These are phyloP conservation scores for Danio choprae DNA, from an alignment of 2,797 vertebrate genomes.

Conservation along the genomic window DNA sequence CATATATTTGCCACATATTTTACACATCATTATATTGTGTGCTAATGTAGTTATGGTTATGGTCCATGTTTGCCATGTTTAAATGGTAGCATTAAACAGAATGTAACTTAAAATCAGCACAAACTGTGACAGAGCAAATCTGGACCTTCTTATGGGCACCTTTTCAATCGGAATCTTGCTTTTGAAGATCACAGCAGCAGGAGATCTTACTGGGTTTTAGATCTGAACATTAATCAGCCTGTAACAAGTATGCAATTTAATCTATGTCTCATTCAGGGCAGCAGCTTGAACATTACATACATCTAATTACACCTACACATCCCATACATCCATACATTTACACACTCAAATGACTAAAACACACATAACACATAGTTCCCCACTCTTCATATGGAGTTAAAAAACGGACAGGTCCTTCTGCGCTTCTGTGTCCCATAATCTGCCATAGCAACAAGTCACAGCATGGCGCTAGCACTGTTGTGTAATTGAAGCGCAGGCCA, in stretches of 20 bases:
- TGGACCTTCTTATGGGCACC: background rate
- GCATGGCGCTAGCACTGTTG: slow-evolving; percentile 69
- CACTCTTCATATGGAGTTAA: slow-evolving; percentile 1
- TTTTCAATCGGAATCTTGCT: background rate
- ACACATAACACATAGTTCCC: background rate
- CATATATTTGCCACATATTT: too few relatives aligned
- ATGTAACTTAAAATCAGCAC: background rate
- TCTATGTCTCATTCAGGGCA: background rate
- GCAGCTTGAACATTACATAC: background rate
- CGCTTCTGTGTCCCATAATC: slow-evolving; percentile 44
- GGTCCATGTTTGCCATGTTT: background rate
- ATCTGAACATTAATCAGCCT: background rate
- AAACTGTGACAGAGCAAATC: background rate
- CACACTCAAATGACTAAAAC: background rate
- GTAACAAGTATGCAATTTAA: too few relatives aligned
- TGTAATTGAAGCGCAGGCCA: slow-evolving; percentile 78
- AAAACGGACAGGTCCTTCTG: slow-evolving; percentile 22
- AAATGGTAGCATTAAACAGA: background rate
- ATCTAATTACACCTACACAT: background rate
- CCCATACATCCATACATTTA: background rate
- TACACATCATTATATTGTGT: too few relatives aligned
- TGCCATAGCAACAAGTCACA: slow-evolving; percentile 63
- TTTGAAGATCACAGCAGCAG: too few relatives aligned
- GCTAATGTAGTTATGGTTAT: too few relatives aligned
- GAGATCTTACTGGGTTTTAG: background rate